Conservation (phyloP, 1,140 invertebrate species). For the Cardiocondyla obscurior region DNA sequence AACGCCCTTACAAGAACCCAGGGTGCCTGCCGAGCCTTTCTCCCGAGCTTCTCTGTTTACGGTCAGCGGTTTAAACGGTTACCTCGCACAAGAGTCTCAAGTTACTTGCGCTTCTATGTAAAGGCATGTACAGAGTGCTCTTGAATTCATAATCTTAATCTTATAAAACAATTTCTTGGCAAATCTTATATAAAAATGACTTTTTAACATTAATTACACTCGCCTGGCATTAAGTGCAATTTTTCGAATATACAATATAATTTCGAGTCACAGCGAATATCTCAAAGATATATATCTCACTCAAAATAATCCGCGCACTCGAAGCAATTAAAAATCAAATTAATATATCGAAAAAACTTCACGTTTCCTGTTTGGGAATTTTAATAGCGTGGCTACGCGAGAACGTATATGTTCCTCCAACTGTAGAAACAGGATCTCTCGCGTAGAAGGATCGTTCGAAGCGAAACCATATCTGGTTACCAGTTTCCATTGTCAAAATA, state of each 20-base stretch:
- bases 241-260: neutral
- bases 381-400: neutral
- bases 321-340: conserved; percentile 14
- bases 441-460: conserved; percentile 14
- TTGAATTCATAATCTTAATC: neutral
- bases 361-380: neutral
- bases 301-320: neutral
- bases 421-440: conserved; percentile 23
- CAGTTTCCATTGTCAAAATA: conserved; percentile 38
- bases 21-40: conserved; percentile 21
- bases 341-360: neutral
- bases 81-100: conserved; percentile 62
- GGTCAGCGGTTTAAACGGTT: conserved; percentile 72
- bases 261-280: neutral
- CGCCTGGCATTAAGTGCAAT: too few species aligned
- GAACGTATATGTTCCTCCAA: neutral
- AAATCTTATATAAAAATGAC: neutral
- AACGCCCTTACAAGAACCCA: conserved; percentile 62
- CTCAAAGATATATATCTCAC: neutral
- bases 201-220: too few species aligned
- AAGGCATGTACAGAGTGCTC: conserved; percentile 10
- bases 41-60: conserved; percentile 62
- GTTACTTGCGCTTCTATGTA: conserved; percentile 46
- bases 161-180: neutral
- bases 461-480: conserved; percentile 35